phyloP scores from a whole-genome alignment of 2,113 vertebrate species.

The Dicaeum eximium region DNA sequence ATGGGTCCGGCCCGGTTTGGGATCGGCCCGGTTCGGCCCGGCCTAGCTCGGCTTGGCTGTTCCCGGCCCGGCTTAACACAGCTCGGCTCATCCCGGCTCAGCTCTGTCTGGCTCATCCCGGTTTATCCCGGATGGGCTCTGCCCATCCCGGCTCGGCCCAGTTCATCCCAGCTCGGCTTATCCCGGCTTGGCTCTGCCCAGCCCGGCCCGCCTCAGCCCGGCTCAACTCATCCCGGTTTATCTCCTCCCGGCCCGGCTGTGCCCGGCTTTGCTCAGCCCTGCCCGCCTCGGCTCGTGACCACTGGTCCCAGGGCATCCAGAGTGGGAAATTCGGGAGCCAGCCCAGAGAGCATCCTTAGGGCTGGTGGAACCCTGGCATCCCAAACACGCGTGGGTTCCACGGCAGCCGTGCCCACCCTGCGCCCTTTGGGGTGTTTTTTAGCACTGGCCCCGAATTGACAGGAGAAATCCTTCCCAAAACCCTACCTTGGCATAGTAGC shows the following conservation, averaged over 20 bases:
- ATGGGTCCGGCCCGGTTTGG: neutral
- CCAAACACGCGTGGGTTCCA: neutral
- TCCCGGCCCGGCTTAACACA: fast-evolving
- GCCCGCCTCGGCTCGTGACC: neutral
- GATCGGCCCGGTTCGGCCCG: neutral
- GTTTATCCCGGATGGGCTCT: neutral
- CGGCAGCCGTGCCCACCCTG: fast-evolving
- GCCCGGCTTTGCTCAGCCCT: neutral
- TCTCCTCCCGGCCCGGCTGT: neutral
- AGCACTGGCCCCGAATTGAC: fast-evolving
- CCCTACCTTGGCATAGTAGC: neutral
- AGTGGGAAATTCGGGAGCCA: neutral
- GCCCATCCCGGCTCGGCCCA: no score
- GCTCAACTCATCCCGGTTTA: neutral
- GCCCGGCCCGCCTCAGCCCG: no score
- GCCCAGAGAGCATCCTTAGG: neutral
- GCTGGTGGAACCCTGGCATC: fast-evolving
- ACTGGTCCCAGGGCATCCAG: neutral
- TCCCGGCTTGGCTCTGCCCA: neutral
- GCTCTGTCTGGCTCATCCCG: no score
- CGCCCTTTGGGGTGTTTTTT: neutral
- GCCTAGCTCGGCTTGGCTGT: neutral
- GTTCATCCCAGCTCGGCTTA: neutral
- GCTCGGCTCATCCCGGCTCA: fast-evolving
- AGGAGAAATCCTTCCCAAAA: neutral